A percentile compares a stretch with the other conserved stretches of the same genome.
These are phyloP conservation scores for Sebastes cheni DNA, from an alignment of 2,797 vertebrate genomes.

Conservation along the genomic window DNA sequence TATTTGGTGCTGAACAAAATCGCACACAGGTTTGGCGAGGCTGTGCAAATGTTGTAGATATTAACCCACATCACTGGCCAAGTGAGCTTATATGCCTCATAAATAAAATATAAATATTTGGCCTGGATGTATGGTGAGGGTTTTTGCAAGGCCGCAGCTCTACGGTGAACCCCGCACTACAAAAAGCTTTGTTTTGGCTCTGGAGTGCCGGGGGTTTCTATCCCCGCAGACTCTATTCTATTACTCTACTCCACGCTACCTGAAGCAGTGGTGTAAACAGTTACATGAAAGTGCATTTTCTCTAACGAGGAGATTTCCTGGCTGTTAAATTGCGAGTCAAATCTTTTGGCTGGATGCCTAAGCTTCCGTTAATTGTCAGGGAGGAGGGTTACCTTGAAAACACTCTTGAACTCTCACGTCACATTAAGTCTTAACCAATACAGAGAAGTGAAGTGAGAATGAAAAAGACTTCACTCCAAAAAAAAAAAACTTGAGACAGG, in stretches of 20 bases:
- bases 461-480: conserved; percentile 48
- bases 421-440: conserved; percentile 42
- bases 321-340: conserved; percentile 37
- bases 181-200: conserved; percentile 2
- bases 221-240: neutral
- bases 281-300: conserved; percentile 24
- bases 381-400: conserved; percentile 56
- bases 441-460: conserved; percentile 37
- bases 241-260: neutral
- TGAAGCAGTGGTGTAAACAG: conserved; percentile 2
- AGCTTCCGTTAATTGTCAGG: conserved; percentile 44
- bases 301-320: conserved; percentile 37
- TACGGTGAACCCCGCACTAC: neutral
- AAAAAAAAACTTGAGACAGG: conserved; percentile 46
- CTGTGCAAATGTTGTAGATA: conserved; percentile 34
- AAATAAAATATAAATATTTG: conserved; percentile 34
- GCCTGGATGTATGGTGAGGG: neutral
- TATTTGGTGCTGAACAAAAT: conserved; percentile 17
- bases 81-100: conserved; percentile 13
- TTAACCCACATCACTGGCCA: conserved; percentile 27
- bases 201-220: neutral
- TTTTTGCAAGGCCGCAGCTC: conserved; percentile 10
- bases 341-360: conserved; percentile 38
- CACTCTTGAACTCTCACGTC: conserved; percentile 54
- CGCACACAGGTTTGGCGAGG: neutral